Evolutionary conservation across 2,888 invertebrate genomes (phyloP).

Genomic region (Dryocosmus kuriphilus): DNA sequence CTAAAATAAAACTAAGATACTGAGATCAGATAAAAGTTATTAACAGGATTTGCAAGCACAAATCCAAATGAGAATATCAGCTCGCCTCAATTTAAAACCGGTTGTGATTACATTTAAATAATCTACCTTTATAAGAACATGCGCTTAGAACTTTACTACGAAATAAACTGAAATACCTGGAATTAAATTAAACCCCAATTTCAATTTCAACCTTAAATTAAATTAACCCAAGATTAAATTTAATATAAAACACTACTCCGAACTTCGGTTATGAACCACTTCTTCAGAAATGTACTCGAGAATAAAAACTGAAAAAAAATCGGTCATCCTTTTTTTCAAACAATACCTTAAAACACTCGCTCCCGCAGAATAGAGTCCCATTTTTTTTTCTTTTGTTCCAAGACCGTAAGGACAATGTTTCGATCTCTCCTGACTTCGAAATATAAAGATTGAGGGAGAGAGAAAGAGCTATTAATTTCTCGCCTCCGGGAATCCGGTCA

Average conservation of each 20-base stretch:
- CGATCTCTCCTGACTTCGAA: constrained; percentile 29
- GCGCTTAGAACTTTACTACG: neutral
- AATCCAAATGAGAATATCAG: constrained; percentile 7
- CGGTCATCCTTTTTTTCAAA: constrained; percentile 24
- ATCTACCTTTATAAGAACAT: constrained; percentile 2
- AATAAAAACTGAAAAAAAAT: constrained; percentile 5
- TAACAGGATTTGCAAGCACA: constrained; percentile 7
- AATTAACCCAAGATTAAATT: neutral
- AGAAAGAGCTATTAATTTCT: constrained; percentile 39
- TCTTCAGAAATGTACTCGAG: neutral
- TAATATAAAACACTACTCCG: neutral
- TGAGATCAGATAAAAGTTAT: constrained; percentile 7
- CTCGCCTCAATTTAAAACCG: constrained; percentile 3
- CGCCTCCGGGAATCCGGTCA: constrained; percentile 32
- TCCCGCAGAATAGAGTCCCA: constrained; percentile 24
- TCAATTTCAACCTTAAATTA: neutral
- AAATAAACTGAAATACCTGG: constrained; percentile 4
- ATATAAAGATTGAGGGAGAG: constrained; percentile 29
- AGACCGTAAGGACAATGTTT: constrained; percentile 29
- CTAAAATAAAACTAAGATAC: neutral
- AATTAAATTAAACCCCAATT: neutral
- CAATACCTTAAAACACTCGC: constrained; percentile 36
- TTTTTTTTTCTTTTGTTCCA: constrained; percentile 33
- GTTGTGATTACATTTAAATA: constrained; percentile 7
- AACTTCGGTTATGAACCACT: neutral